Percentiles rank a stretch among this genome's conserved stretches.
phyloP scores from a whole-genome alignment of 2,888 invertebrate genomes.

The Furcula furcula region DNA sequence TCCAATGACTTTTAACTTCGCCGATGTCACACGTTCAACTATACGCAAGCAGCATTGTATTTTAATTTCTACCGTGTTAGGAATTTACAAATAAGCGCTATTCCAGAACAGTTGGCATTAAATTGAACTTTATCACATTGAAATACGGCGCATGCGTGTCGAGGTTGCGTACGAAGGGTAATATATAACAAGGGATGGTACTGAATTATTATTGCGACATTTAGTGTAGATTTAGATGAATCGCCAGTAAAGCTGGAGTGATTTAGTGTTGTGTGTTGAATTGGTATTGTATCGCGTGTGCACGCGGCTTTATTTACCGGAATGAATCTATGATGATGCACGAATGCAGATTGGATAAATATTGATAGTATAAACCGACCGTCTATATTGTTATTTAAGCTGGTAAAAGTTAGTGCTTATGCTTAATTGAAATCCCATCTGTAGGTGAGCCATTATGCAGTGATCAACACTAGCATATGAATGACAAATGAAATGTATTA shows the following conservation, averaged over 20 bases:
- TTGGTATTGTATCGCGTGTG: conserved; percentile 26
- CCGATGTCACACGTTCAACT: conserved; percentile 68
- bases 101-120: conserved; percentile 22
- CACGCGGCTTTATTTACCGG: conserved; percentile 3
- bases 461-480: too few relatives aligned
- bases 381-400: too few relatives aligned
- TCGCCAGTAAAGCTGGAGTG: conserved; percentile 26
- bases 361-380: too few relatives aligned
- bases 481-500: too few relatives aligned
- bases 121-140: conserved; percentile 19
- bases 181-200: conserved; percentile 24
- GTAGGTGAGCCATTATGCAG: too few relatives aligned
- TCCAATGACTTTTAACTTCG: conserved; percentile 64
- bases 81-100: conserved; percentile 58
- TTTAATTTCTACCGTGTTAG: conserved; percentile 65
- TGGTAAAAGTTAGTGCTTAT: too few relatives aligned
- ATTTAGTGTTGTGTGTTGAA: conserved; percentile 29
- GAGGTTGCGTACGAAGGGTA: conserved; percentile 17
- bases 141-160: conserved; percentile 16
- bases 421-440: too few relatives aligned
- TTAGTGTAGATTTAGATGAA: conserved; percentile 45
- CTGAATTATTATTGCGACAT: conserved; percentile 35
- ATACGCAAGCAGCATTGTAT: conserved; percentile 68
- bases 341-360: too few relatives aligned
- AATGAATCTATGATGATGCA: neutral